Evolutionary conservation across 2,888 invertebrate genomes (phyloP).

Genomic region (Athalia circularis): DNA sequence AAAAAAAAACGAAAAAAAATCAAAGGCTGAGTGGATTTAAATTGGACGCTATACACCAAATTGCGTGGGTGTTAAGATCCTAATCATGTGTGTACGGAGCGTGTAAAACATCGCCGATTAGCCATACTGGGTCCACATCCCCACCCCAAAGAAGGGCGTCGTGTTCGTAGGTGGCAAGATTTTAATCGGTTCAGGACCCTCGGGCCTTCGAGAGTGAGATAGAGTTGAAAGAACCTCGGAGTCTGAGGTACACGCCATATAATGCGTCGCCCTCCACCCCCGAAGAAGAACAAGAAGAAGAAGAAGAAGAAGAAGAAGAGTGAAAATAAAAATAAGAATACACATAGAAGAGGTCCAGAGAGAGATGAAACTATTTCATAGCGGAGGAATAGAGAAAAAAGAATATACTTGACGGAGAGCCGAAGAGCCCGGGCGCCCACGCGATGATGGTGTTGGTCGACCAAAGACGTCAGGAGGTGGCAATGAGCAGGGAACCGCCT

Average conservation of each 20-base stretch:
- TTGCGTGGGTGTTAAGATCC: constrained; percentile 57
- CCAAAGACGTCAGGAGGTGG: constrained; percentile 64
- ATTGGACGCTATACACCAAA: no score
- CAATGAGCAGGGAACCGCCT: constrained; percentile 71
- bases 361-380: background rate
- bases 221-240: background rate
- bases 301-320: constrained; percentile 2
- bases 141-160: constrained; percentile 40
- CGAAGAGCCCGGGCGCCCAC: constrained; percentile 22
- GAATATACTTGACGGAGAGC: constrained; percentile 2
- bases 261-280: constrained; percentile 8
- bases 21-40: background rate
- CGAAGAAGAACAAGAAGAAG: constrained; percentile 18
- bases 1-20: constrained; percentile 1
- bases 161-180: constrained; percentile 53
- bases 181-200: constrained; percentile 48
- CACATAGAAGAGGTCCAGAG: background rate
- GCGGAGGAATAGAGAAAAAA: constrained; percentile 27
- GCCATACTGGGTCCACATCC: constrained; percentile 47
- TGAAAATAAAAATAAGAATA: background rate
- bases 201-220: constrained; percentile 21
- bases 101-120: constrained; percentile 60
- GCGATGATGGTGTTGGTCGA: constrained; percentile 40
- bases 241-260: no score
- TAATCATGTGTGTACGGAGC: constrained; percentile 51